A percentile compares a stretch with the other conserved stretches of the same genome.
Conservation (phyloP, 2,888 invertebrate genomes). For the Hemithea aestivaria region DNA sequence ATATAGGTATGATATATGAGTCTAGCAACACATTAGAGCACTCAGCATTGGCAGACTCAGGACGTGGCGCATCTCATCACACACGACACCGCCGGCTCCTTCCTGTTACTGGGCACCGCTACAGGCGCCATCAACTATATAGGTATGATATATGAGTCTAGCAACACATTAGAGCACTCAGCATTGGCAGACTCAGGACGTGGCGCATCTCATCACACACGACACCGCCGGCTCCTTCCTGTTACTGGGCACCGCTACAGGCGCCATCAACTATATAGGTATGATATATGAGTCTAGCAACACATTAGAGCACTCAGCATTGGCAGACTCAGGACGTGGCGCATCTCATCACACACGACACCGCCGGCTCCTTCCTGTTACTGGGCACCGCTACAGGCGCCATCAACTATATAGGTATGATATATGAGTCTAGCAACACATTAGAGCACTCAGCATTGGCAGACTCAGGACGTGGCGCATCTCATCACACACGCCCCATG, state of each 20-base stretch:
- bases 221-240: constrained; percentile 98
- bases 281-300: too few relatives aligned
- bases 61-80: constrained; percentile 97
- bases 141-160: too few relatives aligned
- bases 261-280: constrained; percentile 98
- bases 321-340: constrained; percentile 98
- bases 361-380: constrained; percentile 96
- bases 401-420: constrained; percentile 95
- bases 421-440: too few relatives aligned
- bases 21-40: constrained; percentile 99
- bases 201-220: constrained; percentile 96
- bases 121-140: constrained; percentile 98
- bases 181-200: constrained; percentile 98
- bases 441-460: constrained; percentile 99
- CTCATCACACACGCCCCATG: constrained; percentile 99
- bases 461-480: constrained; percentile 96
- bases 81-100: constrained; percentile 98
- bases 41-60: constrained; percentile 98
- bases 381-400: constrained; percentile 98
- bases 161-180: constrained; percentile 99
- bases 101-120: constrained; percentile 95
- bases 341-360: constrained; percentile 97
- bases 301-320: constrained; percentile 99
- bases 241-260: constrained; percentile 96
- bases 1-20: constrained; percentile 91